These are phyloP conservation scores for Arvicanthis niloticus DNA, from an alignment of 2,113 vertebrate species.

Conservation along the genomic window DNA sequence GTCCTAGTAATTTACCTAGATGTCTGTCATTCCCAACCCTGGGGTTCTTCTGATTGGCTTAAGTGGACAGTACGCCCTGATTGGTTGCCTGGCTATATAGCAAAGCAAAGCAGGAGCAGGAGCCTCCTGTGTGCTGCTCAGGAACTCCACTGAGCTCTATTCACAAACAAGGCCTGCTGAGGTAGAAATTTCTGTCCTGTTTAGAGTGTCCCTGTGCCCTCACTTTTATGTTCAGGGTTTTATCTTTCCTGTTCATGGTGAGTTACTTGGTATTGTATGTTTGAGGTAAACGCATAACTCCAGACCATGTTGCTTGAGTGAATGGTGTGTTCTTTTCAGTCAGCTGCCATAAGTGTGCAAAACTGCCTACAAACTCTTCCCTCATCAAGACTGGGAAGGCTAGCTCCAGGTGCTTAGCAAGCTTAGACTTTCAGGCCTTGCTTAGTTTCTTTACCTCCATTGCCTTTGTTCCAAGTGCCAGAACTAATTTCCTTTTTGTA, in stretches of 20 bases:
- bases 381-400: background rate
- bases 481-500: slow-evolving; percentile 42
- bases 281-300: background rate
- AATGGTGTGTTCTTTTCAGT: background rate
- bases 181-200: background rate
- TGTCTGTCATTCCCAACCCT: background rate
- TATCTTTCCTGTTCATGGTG: background rate
- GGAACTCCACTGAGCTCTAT: background rate
- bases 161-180: background rate
- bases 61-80: background rate
- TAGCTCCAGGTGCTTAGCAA: background rate
- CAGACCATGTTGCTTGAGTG: background rate
- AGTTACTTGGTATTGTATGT: background rate
- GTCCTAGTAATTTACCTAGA: slow-evolving; percentile 1
- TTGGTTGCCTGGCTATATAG: background rate
- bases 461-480: slow-evolving; percentile 9
- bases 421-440: background rate
- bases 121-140: background rate
- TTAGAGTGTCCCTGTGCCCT: background rate
- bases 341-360: background rate
- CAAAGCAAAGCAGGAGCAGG: background rate
- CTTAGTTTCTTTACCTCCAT: background rate
- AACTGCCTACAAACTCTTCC: background rate
- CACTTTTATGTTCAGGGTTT: background rate
- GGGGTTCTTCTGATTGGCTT: slow-evolving; percentile 8